Evolutionary conservation across 2,888 invertebrate genomes (phyloP), one percentile per base, ranked within the genome.

Genomic region (Campaea margaritaria): DNA sequence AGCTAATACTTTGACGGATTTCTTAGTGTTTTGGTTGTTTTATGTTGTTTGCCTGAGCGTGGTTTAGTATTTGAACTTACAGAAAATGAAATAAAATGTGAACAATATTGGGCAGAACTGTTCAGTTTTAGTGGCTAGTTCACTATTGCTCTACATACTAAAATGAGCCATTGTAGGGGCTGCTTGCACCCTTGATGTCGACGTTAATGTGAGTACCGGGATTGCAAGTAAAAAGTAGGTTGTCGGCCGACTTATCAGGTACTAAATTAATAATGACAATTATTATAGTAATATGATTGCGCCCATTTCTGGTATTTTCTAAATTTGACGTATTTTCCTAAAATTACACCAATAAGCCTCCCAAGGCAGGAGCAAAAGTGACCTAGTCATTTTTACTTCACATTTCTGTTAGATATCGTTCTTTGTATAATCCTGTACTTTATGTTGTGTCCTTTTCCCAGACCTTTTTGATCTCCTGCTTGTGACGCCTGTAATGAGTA

Each of bases 21-120:
- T 48, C 45, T 57, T 51, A 55, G 58, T 65, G 60, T 65, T 45
- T 46, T 62, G 50, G 55, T 61, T 41, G 53, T 65, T 63, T 47
- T 53, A 61, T 70, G 55, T 47, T 55, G 48, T 63, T 62, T 65
- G 63, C 60, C 64, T 69, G 62, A 44, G 59, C 52, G 69, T 68
- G 62, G 50, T 61, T 27, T 64, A 54, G 48, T 43, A 43, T 14
- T 14, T 34, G 31, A 36, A n/a, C 36, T 45, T 27, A 48, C 36
- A 52, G 11, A 27, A 44, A 47, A 16, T 21, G 34, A 14, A 28
- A 55, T n/a, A 36, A 28, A 41, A 16, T 21, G 7, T 42, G 47
- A 52, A 43, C 43, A 48, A 31, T 48, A 34, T 49, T 43, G 38
- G 8, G 21, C 48, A 53, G 53, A 49, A 51, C 28, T 42, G 46